Evolutionary conservation across 2,888 invertebrate species (phyloP).

Genomic region (Beris chalybata): DNA sequence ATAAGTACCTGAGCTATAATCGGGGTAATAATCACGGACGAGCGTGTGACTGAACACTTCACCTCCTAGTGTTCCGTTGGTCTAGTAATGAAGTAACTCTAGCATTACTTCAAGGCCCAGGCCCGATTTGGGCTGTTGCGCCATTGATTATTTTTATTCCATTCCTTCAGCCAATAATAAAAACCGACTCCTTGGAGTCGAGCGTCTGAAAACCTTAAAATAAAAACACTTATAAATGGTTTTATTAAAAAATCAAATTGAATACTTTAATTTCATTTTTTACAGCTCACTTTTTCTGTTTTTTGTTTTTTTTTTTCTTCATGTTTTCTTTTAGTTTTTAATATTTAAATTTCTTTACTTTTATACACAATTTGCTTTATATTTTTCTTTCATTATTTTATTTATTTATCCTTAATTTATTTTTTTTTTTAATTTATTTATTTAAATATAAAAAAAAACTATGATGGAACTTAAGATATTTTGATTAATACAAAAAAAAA

Average conservation of each 20-base stretch:
- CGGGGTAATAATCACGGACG: too few relatives aligned
- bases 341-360: constrained; percentile 32
- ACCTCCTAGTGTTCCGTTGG: too few relatives aligned
- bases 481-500: constrained; percentile 34
- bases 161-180: too few relatives aligned
- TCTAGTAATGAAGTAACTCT: too few relatives aligned
- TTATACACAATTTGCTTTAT: constrained; percentile 43
- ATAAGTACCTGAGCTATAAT: too few relatives aligned
- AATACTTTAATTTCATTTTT: constrained; percentile 37
- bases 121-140: too few relatives aligned
- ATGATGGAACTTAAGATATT: constrained; percentile 37
- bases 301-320: constrained; percentile 38
- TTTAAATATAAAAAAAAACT: constrained; percentile 34
- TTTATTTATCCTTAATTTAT: constrained; percentile 15
- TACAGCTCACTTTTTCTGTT: constrained; percentile 32
- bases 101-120: too few relatives aligned
- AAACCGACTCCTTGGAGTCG: too few relatives aligned
- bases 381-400: constrained; percentile 32
- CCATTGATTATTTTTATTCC: too few relatives aligned
- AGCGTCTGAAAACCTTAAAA: too few relatives aligned
- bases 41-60: too few relatives aligned
- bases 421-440: constrained; percentile 24
- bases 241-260: constrained; percentile 39
- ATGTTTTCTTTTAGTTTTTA: constrained; percentile 23
- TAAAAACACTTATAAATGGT: background rate